Evolutionary conservation across 2,888 invertebrate species (phyloP).

Genomic region (Pharmacophagus antenor): DNA sequence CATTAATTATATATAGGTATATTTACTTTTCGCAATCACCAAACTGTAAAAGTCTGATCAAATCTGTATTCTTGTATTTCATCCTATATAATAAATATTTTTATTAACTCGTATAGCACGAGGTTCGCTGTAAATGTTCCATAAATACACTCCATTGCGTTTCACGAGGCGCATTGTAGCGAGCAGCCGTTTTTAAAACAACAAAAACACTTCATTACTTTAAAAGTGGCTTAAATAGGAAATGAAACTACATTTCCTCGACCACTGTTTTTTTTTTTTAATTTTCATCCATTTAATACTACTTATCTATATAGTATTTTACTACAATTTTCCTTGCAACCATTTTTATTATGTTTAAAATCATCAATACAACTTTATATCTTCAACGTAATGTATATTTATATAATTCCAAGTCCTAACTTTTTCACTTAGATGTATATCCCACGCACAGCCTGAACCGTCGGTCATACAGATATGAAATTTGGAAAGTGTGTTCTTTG

Average conservation of each 20-base stretch:
- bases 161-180: not conserved
- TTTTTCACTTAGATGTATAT: too few relatives aligned
- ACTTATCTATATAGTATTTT: not conserved
- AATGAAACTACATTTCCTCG: slow-evolving; percentile 1
- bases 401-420: too few relatives aligned
- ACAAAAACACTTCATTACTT: slow-evolving; percentile 11
- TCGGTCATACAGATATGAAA: too few relatives aligned
- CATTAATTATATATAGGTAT: too few relatives aligned
- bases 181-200: slow-evolving; percentile 2
- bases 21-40: too few relatives aligned
- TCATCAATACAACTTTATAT: not conserved
- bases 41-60: too few relatives aligned
- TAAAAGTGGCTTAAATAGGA: slow-evolving; percentile 1
- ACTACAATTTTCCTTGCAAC: too few relatives aligned
- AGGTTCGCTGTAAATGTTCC: not conserved
- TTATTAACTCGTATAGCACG: not conserved
- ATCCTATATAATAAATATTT: not conserved
- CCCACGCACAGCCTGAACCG: too few relatives aligned
- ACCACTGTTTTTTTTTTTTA: not conserved
- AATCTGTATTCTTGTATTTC: too few relatives aligned
- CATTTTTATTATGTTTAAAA: not conserved
- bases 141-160: slow-evolving; percentile 7
- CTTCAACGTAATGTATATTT: too few relatives aligned
- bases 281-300: not conserved
- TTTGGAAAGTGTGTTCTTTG: too few relatives aligned